Evolutionary conservation across 2,797 vertebrate genomes (phyloP), one percentile per base, ranked within the genome.

Genomic region (Vespertilio murinus): DNA sequence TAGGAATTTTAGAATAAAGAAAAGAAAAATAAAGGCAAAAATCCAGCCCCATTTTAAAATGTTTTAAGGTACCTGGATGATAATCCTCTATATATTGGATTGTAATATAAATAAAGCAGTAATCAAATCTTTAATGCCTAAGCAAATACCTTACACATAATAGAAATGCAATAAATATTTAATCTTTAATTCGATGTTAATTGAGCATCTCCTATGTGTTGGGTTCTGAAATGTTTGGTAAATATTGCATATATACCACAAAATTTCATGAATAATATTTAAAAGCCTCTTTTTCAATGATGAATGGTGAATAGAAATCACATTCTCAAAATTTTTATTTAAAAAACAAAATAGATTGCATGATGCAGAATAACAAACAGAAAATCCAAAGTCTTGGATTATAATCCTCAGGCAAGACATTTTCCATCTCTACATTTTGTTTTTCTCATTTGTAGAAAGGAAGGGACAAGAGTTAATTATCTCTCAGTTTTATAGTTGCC

Each of bases 1-100:
- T 85, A 88, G 61, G 7, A 82, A 22, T 28, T 81, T 84, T 69
- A 2, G 3, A 23, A 86, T 82, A 94, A 77, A 54, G 23, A 47
- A 73, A 88, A 87, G 28, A 86, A 67, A 86, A 90, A 80, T 65
- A 93, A 33, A 25, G 10, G 1, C 40, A 88, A 92, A 91, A 93
- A 6, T 2, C 4, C 20, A 6, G 7, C 2, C 20, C 8, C 18
- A 33, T 90, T 96, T 81, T 56, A 94, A 75, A 88, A 70, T 88
- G n/a, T 93, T 45, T 83, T 85, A 35, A 93, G 65, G 45, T 88
- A 85, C 88, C 71, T 71, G 40, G 87, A 69, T 82, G 17, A 33
- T 93, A 5, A 92, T 70, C 20, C 20, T 85, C 16, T 8, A 65
- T 17, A 73, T 71, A 65, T 33, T 94, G 23, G 10, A 71, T 75